Evolutionary conservation across 2,888 invertebrate species (phyloP).

Genomic region (Tiliacea aurago): DNA sequence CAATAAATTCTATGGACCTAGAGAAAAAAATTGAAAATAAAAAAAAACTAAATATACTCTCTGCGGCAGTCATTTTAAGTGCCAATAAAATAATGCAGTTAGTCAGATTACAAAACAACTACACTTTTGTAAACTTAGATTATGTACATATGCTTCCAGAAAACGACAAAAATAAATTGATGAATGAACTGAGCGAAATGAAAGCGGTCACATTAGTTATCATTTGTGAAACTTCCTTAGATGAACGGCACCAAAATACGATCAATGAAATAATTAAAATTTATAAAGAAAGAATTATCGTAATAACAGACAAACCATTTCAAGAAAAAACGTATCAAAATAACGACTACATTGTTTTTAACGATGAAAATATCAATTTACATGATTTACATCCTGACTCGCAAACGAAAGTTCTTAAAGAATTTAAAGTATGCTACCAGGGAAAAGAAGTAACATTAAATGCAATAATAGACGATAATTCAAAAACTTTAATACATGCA

Average conservation of each 20-base stretch:
- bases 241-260: conserved; percentile 58
- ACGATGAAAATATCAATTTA: conserved; percentile 62
- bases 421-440: conserved; percentile 66
- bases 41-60: conserved; percentile 62
- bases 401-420: conserved; percentile 62
- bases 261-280: conserved; percentile 62
- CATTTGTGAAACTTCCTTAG: conserved; percentile 64
- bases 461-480: conserved; percentile 59
- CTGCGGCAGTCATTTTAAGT: conserved; percentile 65
- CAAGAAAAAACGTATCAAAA: conserved; percentile 43
- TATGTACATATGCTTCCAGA: conserved; percentile 68
- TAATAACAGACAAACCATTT: conserved; percentile 63
- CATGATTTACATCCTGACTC: conserved; percentile 61
- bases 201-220: conserved; percentile 64
- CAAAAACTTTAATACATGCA: conserved; percentile 62
- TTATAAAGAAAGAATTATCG: conserved; percentile 62
- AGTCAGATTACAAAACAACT: conserved; percentile 42
- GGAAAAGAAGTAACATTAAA: conserved; percentile 63
- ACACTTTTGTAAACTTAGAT: conserved; percentile 70
- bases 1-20: conserved; percentile 62
- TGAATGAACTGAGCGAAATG: conserved; percentile 65
- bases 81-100: conserved; percentile 70
- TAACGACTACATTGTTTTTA: conserved; percentile 38
- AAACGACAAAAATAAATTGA: conserved; percentile 67
- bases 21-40: conserved; percentile 39